These are phyloP conservation scores for Pachypeltis micranthus DNA, from an alignment of 1,140 invertebrate species.

Conservation along the genomic window DNA sequence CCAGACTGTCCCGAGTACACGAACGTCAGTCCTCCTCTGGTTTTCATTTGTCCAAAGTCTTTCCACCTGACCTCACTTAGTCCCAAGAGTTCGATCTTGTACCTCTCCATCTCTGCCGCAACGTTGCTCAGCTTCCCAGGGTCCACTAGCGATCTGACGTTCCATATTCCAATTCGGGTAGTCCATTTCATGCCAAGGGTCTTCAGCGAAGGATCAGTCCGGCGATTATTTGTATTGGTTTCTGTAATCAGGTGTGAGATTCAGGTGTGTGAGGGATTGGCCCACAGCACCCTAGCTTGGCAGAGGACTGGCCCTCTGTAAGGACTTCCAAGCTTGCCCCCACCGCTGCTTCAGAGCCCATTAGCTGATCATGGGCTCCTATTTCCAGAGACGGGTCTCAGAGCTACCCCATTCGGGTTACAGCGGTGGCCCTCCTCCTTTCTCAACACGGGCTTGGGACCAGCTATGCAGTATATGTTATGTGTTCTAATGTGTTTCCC, in stretches of 20 bases:
- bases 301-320: too few species aligned
- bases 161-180: background rate
- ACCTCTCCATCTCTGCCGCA: too few species aligned
- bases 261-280: background rate
- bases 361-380: background rate
- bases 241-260: too few species aligned
- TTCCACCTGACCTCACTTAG: background rate
- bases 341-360: background rate
- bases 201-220: too few species aligned
- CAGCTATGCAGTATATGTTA: too few species aligned
- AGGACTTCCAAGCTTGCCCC: background rate
- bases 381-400: background rate
- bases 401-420: too few species aligned
- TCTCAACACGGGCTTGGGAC: too few species aligned
- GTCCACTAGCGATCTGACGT: background rate
- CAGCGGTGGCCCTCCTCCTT: too few species aligned
- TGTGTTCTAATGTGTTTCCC: too few species aligned
- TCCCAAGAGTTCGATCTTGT: background rate
- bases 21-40: background rate
- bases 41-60: too few species aligned
- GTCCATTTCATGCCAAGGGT: too few species aligned
- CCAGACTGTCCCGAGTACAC: background rate
- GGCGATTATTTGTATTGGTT: too few species aligned
- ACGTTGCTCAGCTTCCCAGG: background rate
- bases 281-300: background rate